Conservation (phyloP, 2,113 vertebrate genomes). For the Callaeas wilsoni region DNA sequence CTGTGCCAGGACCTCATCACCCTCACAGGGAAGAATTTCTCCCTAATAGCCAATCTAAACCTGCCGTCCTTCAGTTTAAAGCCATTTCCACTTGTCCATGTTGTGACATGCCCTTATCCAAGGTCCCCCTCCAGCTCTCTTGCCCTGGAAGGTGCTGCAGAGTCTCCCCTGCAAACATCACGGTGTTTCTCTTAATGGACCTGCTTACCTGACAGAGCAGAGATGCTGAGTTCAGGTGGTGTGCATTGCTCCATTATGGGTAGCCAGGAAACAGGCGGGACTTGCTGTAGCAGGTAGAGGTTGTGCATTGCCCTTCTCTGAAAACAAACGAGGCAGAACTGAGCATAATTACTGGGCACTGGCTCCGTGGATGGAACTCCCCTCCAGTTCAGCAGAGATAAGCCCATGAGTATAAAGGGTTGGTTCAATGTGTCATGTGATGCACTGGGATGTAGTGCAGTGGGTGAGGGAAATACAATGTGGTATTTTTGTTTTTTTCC, state of each 20-base stretch:
- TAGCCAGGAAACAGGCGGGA: neutral
- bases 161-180: neutral
- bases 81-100: neutral
- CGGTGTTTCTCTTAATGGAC: neutral
- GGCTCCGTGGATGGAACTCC: neutral
- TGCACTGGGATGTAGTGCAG: neutral
- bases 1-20: neutral
- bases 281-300: neutral
- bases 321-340: neutral
- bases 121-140: neutral
- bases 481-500: neutral
- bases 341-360: neutral
- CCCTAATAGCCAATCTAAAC: neutral
- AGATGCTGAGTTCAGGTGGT: neutral
- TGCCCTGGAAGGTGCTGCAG: neutral
- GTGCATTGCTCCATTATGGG: neutral
- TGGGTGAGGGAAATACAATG: neutral
- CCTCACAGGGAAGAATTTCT: neutral
- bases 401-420: neutral
- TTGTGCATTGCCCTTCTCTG: neutral
- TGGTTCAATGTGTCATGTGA: neutral
- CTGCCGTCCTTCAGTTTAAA: neutral
- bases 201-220: neutral
- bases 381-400: neutral
- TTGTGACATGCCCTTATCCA: neutral